phyloP scores from a whole-genome alignment of 1,140 invertebrate species.

The Drosophila tristis region DNA sequence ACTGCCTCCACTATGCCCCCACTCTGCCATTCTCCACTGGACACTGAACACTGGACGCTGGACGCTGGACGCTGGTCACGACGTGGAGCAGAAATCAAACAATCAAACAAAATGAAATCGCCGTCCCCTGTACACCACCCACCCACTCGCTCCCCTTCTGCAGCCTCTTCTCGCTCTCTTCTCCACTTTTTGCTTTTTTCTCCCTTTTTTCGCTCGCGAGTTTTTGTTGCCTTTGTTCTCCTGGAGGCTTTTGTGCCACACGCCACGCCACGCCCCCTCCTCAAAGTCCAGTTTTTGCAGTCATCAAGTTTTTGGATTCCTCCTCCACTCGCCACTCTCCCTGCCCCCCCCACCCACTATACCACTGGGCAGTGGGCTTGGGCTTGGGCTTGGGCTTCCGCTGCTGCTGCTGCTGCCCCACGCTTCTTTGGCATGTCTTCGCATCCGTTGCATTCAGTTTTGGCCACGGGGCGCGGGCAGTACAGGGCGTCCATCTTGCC shows the following conservation, averaged over 20 bases:
- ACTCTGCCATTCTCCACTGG: neutral
- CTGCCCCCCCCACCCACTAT: constrained; percentile 3
- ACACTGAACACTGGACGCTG: constrained; percentile 33
- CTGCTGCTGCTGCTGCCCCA: constrained; percentile 39
- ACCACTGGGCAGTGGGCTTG: constrained; percentile 2
- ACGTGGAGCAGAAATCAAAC: constrained; percentile 76
- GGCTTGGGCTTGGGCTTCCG: constrained; percentile 46
- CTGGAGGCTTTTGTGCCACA: constrained; percentile 69
- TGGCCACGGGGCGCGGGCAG: constrained; percentile 3
- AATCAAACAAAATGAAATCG: constrained; percentile 82
- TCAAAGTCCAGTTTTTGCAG: constrained; percentile 75
- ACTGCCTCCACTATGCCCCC: neutral
- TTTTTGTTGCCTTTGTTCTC: constrained; percentile 74
- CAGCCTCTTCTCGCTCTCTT: constrained; percentile 3
- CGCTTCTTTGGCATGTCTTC: constrained; percentile 82
- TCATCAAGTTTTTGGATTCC: constrained; percentile 74
- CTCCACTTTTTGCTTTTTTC: constrained; percentile 19
- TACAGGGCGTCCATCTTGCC: constrained; percentile 18
- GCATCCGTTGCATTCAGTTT: constrained; percentile 77
- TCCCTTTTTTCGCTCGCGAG: constrained; percentile 48
- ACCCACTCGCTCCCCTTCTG: neutral
- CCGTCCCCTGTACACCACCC: constrained; percentile 15
- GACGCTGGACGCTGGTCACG: constrained; percentile 44
- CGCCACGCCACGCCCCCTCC: constrained; percentile 53
- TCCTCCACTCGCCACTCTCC: constrained; percentile 11